Percentiles rank a stretch among this genome's conserved stretches.
Evolutionary conservation across 2,888 invertebrate species (phyloP).

Genomic region (Tinea trinotella): DNA sequence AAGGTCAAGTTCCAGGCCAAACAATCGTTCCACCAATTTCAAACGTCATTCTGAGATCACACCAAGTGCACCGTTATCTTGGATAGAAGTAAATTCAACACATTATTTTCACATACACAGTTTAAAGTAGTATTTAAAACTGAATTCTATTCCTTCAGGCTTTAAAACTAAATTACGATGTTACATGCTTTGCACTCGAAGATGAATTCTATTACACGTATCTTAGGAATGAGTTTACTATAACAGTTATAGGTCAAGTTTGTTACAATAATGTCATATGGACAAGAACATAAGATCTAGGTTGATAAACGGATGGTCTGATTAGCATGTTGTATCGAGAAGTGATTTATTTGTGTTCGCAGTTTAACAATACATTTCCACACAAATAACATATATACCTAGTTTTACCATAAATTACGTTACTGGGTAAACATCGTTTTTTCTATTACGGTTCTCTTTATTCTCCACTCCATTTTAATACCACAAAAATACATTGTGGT

Average conservation of each 20-base stretch:
- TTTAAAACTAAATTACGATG: no score
- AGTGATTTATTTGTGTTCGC: neutral
- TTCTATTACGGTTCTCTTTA: no score
- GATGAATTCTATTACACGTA: no score
- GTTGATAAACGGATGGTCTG: constrained; percentile 14
- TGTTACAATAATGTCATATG: constrained; percentile 5
- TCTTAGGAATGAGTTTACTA: no score
- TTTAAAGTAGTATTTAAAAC: no score
- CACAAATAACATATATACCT: no score
- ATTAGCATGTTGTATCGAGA: neutral
- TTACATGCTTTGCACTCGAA: no score
- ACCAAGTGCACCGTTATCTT: constrained; percentile 3
- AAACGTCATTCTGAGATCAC: constrained; percentile 7
- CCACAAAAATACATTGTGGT: no score
- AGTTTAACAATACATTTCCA: neutral
- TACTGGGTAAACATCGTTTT: no score
- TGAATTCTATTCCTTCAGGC: no score
- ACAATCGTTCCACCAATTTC: neutral
- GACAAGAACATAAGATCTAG: constrained; percentile 3
- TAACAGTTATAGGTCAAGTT: neutral
- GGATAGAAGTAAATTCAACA: neutral
- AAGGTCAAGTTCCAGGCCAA: constrained; percentile 11
- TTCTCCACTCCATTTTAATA: no score
- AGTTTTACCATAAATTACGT: no score
- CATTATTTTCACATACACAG: neutral